A percentile compares a stretch with the other conserved stretches of the same genome.
These are phyloP conservation scores for Drosophila dunni DNA, from an alignment of 1,140 invertebrate genomes.

Conservation along the genomic window DNA sequence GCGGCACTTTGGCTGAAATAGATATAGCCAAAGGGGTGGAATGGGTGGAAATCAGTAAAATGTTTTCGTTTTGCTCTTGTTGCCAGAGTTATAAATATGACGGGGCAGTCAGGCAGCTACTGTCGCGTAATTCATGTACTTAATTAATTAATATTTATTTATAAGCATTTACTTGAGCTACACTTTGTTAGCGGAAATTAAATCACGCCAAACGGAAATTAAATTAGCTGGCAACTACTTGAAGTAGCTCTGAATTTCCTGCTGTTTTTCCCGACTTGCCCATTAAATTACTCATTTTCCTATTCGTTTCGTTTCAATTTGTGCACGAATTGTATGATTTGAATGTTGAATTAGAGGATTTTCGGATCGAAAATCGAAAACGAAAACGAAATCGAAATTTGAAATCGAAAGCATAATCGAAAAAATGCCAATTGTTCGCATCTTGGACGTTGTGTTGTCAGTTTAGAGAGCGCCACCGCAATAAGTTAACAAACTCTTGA, in stretches of 20 bases:
- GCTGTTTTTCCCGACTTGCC: neutral
- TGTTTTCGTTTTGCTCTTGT: slow-evolving; percentile 20
- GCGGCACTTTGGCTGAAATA: slow-evolving; percentile 64
- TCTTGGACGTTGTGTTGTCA: slow-evolving; percentile 5
- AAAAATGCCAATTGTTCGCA: slow-evolving; percentile 23
- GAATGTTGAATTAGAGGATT: neutral
- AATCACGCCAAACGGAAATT: slow-evolving; percentile 75
- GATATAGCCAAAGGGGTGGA: slow-evolving; percentile 17
- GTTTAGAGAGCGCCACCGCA: slow-evolving; percentile 15
- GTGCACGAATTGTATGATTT: neutral
- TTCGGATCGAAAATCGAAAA: too few species aligned
- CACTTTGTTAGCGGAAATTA: slow-evolving; percentile 69
- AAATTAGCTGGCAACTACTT: slow-evolving; percentile 65
- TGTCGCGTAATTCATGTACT: slow-evolving; percentile 44
- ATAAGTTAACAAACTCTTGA: slow-evolving; percentile 20
- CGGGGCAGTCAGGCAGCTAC: slow-evolving; percentile 25
- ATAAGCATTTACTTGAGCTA: slow-evolving; percentile 59
- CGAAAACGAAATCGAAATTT: neutral
- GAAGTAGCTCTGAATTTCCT: neutral
- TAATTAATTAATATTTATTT: slow-evolving; percentile 83
- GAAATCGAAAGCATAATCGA: neutral
- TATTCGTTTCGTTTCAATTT: slow-evolving; percentile 4
- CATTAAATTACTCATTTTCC: slow-evolving; percentile 26
- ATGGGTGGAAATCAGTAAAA: slow-evolving; percentile 16
- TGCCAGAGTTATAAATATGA: slow-evolving; percentile 73